Evolutionary conservation across 2,113 vertebrate genomes (phyloP), one percentile per base, ranked within the genome.

Genomic region (Ranitomeya imitator): DNA sequence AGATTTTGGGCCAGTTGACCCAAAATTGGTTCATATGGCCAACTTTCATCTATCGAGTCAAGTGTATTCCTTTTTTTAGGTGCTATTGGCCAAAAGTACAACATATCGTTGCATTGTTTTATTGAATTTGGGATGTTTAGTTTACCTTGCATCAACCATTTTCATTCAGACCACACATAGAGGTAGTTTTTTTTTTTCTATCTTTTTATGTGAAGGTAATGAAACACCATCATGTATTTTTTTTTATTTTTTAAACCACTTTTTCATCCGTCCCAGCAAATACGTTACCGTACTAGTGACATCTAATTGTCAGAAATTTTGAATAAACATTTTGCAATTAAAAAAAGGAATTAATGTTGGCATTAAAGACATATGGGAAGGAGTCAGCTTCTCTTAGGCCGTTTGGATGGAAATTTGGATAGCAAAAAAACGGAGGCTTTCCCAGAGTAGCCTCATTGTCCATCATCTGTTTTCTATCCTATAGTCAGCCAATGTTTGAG

Each of bases 231-330:
- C 31, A 4, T 21, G 19, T 79, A 45, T 5, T 45, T 45, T 45
- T 45, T 4, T 88, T 15, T 26, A 54, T 81, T 69, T 84, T 45
- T 76, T 69, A 19, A 51, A 71, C 52, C 82, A 69, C 11, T 63
- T 79, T 79, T 83, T 52, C 31, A 65, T 19, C 31, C 31, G 19
- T 69, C 26, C 67, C 82, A 84, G 81, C 81, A 83, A 83, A 83
- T 63, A 83, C 61, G 63, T 69, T 83, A 69, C 51, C 51, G 11
- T 52, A 84, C 52, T 14, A 84, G 63, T 84, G 55, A 83, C 37
- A 52, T 21, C 15, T 37, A 67, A n/a, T 13, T 67, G 37, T 15
- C 10, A 45, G 45, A 21, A 63, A 63, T 37, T 45, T 65, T 82
- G 37, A 69, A n/a, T 69, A 2, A 71, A 55, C 82, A 84, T 84